Percentiles rank a stretch among this genome's conserved stretches.
These are phyloP conservation scores for Pelmatolapia mariae DNA, from an alignment of 2,113 vertebrate genomes.

Conservation along the genomic window DNA sequence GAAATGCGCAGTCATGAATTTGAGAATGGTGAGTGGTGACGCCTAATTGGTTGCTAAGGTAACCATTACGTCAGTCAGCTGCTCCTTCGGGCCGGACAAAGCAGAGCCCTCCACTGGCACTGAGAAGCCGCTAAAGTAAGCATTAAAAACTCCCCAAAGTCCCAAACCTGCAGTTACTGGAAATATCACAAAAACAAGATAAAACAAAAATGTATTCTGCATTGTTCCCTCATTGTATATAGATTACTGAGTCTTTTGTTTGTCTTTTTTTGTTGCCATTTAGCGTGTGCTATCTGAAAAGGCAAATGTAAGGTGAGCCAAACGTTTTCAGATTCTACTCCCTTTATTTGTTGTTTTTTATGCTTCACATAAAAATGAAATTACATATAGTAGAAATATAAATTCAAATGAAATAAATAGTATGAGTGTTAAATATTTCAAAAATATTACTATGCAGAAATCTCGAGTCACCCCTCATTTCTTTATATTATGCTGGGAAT, in stretches of 20 bases:
- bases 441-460: neutral
- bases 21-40: constrained; percentile 32
- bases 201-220: neutral
- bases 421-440: neutral
- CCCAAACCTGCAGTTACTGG: neutral
- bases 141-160: neutral
- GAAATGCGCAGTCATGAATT: constrained; percentile 37
- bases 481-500: neutral
- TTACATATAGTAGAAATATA: neutral
- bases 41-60: constrained; percentile 63
- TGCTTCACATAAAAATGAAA: neutral
- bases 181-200: neutral
- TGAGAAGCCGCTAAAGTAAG: neutral
- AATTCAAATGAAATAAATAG: neutral
- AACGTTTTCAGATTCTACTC: neutral
- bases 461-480: neutral
- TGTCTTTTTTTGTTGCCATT: neutral
- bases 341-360: neutral
- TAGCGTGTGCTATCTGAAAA: neutral
- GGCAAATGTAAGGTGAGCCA: neutral
- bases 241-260: neutral
- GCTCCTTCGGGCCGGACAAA: neutral
- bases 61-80: constrained; percentile 58
- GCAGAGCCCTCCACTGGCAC: neutral
- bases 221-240: neutral